Percentiles rank a stretch among this genome's conserved stretches.
Conservation (phyloP, 2,113 vertebrate genomes). For the Macrotus californicus region DNA sequence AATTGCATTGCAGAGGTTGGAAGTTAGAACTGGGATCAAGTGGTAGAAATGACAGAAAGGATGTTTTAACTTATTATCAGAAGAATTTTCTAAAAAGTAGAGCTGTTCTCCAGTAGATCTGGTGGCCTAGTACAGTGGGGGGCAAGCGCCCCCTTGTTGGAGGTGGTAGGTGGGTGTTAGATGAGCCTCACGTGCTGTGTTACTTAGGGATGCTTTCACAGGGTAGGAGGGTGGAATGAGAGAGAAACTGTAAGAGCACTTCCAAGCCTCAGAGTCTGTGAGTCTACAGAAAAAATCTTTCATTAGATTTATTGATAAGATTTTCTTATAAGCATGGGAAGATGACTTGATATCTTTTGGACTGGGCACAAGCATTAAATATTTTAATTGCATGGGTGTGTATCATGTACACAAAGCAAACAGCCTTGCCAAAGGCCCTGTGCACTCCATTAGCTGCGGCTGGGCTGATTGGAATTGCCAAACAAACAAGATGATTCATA, state of each 20-base stretch:
- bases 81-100: background rate
- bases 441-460: conserved; percentile 6
- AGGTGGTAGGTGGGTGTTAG: background rate
- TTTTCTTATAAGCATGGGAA: background rate
- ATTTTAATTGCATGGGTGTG: background rate
- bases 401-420: conserved; percentile 28
- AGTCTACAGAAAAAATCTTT: background rate
- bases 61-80: background rate
- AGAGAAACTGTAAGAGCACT: background rate
- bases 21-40: background rate
- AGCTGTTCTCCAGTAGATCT: background rate
- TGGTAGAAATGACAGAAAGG: background rate
- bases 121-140: background rate
- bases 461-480: conserved; percentile 25
- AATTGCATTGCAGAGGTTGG: background rate
- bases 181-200: background rate
- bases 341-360: background rate
- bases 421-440: background rate
- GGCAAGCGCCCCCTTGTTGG: background rate
- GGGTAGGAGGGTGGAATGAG: background rate
- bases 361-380: background rate
- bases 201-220: background rate
- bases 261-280: background rate
- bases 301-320: background rate
- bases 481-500: conserved; percentile 17